phyloP scores from a whole-genome alignment of 2,888 invertebrate genomes.

The Leucania comma region DNA sequence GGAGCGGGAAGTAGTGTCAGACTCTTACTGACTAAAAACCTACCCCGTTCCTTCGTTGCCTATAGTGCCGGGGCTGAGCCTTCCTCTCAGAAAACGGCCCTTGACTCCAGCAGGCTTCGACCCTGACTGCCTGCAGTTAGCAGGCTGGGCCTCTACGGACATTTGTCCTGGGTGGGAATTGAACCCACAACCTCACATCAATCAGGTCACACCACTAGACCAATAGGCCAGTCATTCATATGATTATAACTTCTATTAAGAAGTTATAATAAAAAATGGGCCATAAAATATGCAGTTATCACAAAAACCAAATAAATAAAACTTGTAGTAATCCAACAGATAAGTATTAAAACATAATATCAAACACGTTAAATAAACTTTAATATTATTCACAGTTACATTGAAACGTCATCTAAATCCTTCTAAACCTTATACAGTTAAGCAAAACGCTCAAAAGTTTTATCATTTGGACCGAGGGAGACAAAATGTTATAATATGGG shows the following conservation, averaged over 20 bases:
- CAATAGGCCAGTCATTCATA: too few species aligned
- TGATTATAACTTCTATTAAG: neutral
- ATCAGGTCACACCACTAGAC: too few species aligned
- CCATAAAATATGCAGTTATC: neutral
- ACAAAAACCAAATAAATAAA: neutral
- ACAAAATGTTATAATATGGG: slow-evolving; percentile 50
- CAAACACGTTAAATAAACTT: slow-evolving; percentile 22
- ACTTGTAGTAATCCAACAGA: neutral
- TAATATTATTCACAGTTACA: slow-evolving; percentile 31
- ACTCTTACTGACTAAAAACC: too few species aligned
- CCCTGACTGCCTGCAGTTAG: too few species aligned
- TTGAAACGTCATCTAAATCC: slow-evolving; percentile 26
- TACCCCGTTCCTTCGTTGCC: too few species aligned
- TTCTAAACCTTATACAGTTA: slow-evolving; percentile 17
- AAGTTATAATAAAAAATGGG: neutral
- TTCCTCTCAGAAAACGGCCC: too few species aligned
- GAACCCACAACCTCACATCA: too few species aligned
- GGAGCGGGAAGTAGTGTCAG: too few species aligned
- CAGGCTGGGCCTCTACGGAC: too few species aligned
- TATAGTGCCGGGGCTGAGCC: too few species aligned
- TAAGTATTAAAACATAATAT: slow-evolving; percentile 8
- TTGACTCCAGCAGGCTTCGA: too few species aligned
- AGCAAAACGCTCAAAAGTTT: slow-evolving; percentile 43
- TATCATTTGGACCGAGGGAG: slow-evolving; percentile 35
- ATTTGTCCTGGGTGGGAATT: too few species aligned